Conservation (phyloP, 2,888 invertebrate species). For the Lasioglossum leucozonium region DNA sequence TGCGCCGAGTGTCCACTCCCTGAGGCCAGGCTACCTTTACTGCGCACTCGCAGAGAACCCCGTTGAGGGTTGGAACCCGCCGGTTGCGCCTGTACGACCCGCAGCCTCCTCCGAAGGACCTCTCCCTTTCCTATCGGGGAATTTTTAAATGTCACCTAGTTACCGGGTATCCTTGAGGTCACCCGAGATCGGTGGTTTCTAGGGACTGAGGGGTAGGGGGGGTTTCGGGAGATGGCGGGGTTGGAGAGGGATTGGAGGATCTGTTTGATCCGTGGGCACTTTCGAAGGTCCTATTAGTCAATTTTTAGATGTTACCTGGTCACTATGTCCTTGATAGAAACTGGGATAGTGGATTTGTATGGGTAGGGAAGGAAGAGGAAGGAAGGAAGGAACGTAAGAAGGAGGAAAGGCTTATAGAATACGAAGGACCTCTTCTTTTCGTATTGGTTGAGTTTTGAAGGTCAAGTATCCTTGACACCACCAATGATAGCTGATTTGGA, state of each 20-base stretch:
- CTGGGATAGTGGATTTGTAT: background rate
- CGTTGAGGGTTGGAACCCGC: constrained; percentile 48
- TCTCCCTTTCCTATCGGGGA: constrained; percentile 45
- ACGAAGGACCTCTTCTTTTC: background rate
- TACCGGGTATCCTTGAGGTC: constrained; percentile 21
- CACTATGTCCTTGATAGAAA: background rate
- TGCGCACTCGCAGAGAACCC: constrained; percentile 51
- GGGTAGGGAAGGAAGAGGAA: background rate
- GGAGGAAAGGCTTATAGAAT: background rate
- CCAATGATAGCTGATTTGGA: background rate
- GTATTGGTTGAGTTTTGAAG: background rate
- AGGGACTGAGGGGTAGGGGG: background rate
- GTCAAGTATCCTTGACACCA: background rate
- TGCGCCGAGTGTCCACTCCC: constrained; percentile 69
- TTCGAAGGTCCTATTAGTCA: background rate
- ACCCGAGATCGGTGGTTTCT: constrained; percentile 21
- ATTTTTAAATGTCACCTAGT: constrained; percentile 54
- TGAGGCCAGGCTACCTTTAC: constrained; percentile 28
- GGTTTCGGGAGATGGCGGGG: background rate
- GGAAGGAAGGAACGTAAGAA: background rate
- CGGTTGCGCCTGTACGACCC: constrained; percentile 63
- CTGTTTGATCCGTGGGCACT: background rate
- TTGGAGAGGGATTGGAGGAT: background rate
- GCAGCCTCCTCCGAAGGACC: constrained; percentile 54
- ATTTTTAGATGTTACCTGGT: background rate